These are phyloP conservation scores for Mus minutoides DNA, from an alignment of 2,797 vertebrate genomes.

Conservation along the genomic window DNA sequence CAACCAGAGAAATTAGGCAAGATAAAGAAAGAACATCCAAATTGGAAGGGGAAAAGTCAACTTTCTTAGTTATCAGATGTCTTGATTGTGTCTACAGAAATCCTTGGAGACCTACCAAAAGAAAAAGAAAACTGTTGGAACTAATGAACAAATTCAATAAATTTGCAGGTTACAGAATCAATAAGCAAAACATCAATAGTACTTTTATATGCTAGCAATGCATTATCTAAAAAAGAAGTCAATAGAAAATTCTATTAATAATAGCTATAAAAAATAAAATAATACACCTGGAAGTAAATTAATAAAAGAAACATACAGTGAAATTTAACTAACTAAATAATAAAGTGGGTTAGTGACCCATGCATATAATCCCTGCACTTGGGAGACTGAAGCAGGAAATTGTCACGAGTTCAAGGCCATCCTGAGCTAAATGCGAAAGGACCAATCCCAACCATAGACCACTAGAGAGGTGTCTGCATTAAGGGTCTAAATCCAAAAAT, in stretches of 20 bases:
- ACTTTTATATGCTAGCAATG: background rate
- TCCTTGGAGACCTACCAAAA: background rate
- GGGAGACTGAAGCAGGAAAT: background rate
- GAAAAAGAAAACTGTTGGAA: background rate
- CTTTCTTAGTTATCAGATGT: background rate
- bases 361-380: background rate
- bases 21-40: constrained; percentile 32
- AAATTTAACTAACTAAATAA: background rate
- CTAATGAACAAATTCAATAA: background rate
- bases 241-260: background rate
- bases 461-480: background rate
- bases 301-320: background rate
- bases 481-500: background rate
- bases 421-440: background rate
- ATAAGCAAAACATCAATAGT: background rate
- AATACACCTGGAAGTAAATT: background rate
- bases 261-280: background rate
- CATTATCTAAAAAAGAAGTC: background rate
- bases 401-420: background rate
- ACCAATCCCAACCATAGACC: background rate
- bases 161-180: background rate
- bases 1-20: constrained; percentile 5
- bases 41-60: background rate
- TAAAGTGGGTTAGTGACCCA: background rate
- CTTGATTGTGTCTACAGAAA: background rate